Evolutionary conservation across 2,888 invertebrate species (phyloP), one percentile per base, ranked within the genome.

Genomic region (Schrankia costaestrigalis): DNA sequence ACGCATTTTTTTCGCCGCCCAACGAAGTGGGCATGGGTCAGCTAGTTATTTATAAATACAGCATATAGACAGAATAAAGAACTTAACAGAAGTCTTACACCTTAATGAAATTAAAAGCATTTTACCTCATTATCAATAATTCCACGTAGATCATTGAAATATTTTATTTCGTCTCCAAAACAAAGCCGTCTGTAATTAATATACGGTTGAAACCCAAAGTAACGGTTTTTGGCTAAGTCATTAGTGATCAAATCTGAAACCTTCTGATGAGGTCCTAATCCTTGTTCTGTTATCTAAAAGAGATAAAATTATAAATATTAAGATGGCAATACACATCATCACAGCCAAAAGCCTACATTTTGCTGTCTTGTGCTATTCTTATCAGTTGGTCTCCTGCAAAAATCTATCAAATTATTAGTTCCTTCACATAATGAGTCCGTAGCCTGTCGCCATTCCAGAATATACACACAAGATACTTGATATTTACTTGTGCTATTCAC

Each of bases 151-250:
- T 70, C 67, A 3, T 61, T 43, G 32, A 67, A 71, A 2, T 83
- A 89, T 30, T 90, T 89, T 0, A 93, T 90, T 10, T 89, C 89
- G 5, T 93, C 91, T 15, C 94, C 88, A 2, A 93, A 94, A 62
- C 95, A 95, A 80, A 92, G 93, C 71, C 94, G 92, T 49, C 94
- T 90, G 78, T 93, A 95, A 66, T 94, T 93, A 90, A 94, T 93
- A 71, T 95, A 96, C 19, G 95, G 93, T 27, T 95, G 95, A 42
- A 96, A 89, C 28, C 95, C 96, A 48, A 94, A 94, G 69, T 95
- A 95, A 37, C 96, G 90, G 35, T 94, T 65, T 33, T 78, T 78
- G 0, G 65, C 48, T 3, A 73, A 31, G 28, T 80, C 79, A 18
- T 56, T 72, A 0, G 74, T 65, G 13, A 63, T 33, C 2, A 80